Base-by-base conservation (phyloP, 35 echinoderm and acorn worm genomes). In the Holothuria glaberrima region DNA sequence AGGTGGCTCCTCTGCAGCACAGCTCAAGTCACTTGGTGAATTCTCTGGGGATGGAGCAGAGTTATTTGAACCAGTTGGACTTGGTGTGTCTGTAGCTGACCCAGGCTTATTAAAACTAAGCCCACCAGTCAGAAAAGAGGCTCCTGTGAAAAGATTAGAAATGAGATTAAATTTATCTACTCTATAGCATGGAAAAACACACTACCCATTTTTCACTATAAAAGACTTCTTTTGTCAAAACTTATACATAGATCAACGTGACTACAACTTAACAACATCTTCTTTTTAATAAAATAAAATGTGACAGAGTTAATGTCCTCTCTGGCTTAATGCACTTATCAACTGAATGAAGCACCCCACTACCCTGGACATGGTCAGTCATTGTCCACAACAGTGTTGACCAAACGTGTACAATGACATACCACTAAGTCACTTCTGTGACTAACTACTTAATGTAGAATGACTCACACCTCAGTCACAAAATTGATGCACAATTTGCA, bases 1-100 rank as follows among this genome's bases (percentile, higher is more conserved):
- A 9, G 41, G 75, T 6, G 75, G 56, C 30, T 77, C 72, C 6
- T 75, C 57, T 12, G 71, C 46, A 13, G 46, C 66, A 12, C 83
- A 38, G 22, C 84, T 83, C 20, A 91, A 48, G 25, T 86, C 91
- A 75, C 26, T 66, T 36, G 91, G 91, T 3, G 91, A 87, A 9
- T 82, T 82, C 66, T 87, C 83, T 46, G 91, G 91, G 29, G 91
- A 92, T 34, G 83, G 91, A 4, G 91, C 83, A 14, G 91, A 92
- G 27, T 12, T 46, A 36, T 86, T 87, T 22, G 91, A 92, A 20
- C 71, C 82, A 45, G 91, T 45, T 18, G 91, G 57, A 66, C 82
- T 86, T 4, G 91, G 59, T 76, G 46, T 79, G 48, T 86, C 32
- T 62, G 56, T 63, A 9, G 48, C 88, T 31, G 71, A 74, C 21